phyloP scores from a whole-genome alignment of 2,113 vertebrate genomes.

The Mixornis gularis region DNA sequence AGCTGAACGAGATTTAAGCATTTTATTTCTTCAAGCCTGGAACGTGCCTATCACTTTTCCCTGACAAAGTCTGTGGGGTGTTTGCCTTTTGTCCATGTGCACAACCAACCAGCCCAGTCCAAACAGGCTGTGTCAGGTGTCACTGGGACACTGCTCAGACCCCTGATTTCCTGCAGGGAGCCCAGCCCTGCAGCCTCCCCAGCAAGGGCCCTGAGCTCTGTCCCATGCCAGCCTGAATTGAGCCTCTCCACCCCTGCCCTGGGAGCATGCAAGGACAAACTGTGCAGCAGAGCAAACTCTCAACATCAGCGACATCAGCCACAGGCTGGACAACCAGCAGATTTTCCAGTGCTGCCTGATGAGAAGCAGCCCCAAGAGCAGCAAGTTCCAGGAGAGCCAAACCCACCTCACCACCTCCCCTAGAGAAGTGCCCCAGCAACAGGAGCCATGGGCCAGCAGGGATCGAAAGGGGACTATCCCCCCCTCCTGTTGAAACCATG shows the following conservation, averaged over 20 bases:
- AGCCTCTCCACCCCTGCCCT: background rate
- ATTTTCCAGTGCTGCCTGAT: fast-evolving
- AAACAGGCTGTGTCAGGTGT: background rate
- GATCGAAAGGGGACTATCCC: slow-evolving; percentile 27
- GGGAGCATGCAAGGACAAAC: background rate
- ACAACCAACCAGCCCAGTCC: background rate
- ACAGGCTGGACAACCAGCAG: background rate
- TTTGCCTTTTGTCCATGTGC: background rate
- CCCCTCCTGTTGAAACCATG: slow-evolving; percentile 29
- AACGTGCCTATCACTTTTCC: background rate
- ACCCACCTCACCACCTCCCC: background rate
- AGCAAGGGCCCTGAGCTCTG: background rate
- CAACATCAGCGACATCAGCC: background rate
- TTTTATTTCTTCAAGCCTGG: background rate
- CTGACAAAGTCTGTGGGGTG: background rate
- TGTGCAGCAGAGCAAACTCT: background rate
- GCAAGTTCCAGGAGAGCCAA: background rate
- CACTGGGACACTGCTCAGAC: background rate
- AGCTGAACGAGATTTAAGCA: background rate
- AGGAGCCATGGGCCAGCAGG: fast-evolving
- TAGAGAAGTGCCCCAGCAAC: background rate
- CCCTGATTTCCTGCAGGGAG: fast-evolving
- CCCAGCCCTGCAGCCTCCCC: background rate
- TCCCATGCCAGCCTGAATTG: background rate
- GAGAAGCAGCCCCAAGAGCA: background rate